phyloP scores from a whole-genome alignment of 2,797 vertebrate species.

The Pelodytes ibericus region DNA sequence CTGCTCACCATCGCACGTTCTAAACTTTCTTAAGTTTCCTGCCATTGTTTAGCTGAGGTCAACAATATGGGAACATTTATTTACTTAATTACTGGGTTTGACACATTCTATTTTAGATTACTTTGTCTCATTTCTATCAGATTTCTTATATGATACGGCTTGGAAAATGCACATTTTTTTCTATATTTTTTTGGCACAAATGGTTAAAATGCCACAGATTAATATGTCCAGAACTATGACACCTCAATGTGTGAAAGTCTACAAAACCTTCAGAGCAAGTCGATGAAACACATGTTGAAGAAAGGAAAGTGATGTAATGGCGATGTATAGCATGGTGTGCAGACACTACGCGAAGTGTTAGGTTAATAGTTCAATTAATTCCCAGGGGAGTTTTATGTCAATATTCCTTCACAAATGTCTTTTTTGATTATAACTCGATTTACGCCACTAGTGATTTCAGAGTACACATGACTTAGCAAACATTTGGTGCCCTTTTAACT shows the following conservation, averaged over 20 bases:
- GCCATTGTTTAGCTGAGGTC: no score
- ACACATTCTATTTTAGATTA: no score
- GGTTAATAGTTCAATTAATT: conserved; percentile 50
- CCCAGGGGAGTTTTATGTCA: conserved; percentile 50
- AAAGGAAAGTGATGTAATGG: conserved; percentile 43
- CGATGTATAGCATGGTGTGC: conserved; percentile 11
- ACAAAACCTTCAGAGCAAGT: background rate
- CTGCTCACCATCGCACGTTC: no score
- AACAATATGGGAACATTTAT: no score
- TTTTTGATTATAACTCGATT: conserved; percentile 42
- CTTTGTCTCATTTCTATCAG: no score
- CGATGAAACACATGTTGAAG: conserved; percentile 26
- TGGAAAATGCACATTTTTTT: no score
- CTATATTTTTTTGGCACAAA: background rate
- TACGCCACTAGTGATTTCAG: conserved; percentile 36
- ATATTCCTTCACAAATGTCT: conserved; percentile 51
- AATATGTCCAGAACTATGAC: conserved; percentile 7
- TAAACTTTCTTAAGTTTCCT: no score
- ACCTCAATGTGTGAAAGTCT: conserved; percentile 33
- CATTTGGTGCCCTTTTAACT: conserved; percentile 38
- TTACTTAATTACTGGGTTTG: no score
- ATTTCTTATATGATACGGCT: no score
- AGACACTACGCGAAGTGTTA: conserved; percentile 46
- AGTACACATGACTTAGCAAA: conserved; percentile 37
- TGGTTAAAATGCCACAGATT: background rate